Evolutionary conservation across 2,113 vertebrate genomes (phyloP), one percentile per base, ranked within the genome.

Genomic region (Monarcha castaneiventris): DNA sequence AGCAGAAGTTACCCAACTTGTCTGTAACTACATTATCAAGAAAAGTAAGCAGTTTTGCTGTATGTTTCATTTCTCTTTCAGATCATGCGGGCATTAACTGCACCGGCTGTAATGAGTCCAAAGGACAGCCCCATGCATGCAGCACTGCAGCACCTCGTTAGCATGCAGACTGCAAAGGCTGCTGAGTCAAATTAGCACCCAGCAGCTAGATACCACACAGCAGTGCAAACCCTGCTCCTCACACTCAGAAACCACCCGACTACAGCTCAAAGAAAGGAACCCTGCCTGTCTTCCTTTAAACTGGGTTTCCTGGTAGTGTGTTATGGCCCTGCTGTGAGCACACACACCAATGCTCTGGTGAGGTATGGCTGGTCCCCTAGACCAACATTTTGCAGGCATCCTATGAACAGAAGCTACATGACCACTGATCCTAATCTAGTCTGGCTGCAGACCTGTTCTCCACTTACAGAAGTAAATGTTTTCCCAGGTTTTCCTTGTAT

Each of bases 161-260:
- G 66, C 77, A 84, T 55, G 67, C 71, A 69, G 75, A 8, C 67
- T 67, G 81, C 54, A 68, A 35, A 33, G 41, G 71, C 88, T 80
- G 94, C 89, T 89, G 93, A 97, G 94, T 90, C 93, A 92, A 89
- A 90, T 23, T 43, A 71, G 71, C 54, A 76, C 69, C 78, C 79
- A 58, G 69, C n/a, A 93, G 78, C 84, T 77, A 51, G 86, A 89
- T 54, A 92, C 43, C 93, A 93, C 92, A 83, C 27, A 62, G 91
- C 80, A 80, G 49, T 0, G 6, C 58, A 56, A 84, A 81, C 69
- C 48, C 30, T 14, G 33, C 5, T 78, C 52, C 25, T 35, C 7
- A 1, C 44, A 41, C 74, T 48, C 68, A 81, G 44, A 81, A 87
- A 85, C 46, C 16, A 64, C 84, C 35, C 48, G 87, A 94, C 85